Evolutionary conservation across 1,140 invertebrate species (phyloP).

Genomic region (Micrasema minimum): DNA sequence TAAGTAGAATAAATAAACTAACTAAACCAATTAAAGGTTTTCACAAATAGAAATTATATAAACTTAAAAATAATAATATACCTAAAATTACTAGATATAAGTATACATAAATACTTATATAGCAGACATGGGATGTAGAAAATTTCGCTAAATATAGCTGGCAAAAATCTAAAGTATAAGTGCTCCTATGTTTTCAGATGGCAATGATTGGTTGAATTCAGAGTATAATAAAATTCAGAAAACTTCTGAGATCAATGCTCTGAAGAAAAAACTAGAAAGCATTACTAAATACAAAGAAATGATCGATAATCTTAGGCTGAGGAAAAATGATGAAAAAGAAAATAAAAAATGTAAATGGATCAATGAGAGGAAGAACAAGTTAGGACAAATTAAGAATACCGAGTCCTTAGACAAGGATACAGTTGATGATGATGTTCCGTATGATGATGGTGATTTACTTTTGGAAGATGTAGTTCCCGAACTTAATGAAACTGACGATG

Average conservation of each 20-base stretch:
- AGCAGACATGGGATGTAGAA: no score
- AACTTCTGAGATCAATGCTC: conserved; percentile 64
- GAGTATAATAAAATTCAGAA: conserved; percentile 74
- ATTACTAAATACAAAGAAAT: conserved; percentile 69
- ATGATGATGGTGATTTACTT: conserved; percentile 59
- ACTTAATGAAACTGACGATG: conserved; percentile 56
- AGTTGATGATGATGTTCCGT: conserved; percentile 55
- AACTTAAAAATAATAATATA: no score
- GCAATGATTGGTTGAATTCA: conserved; percentile 74
- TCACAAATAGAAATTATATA: no score
- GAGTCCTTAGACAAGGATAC: conserved; percentile 55
- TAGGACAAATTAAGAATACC: conserved; percentile 55
- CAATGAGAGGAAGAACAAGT: conserved; percentile 53
- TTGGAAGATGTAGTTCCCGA: conserved; percentile 51
- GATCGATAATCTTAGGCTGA: conserved; percentile 64
- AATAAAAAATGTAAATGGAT: conserved; percentile 52
- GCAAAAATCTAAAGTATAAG: no score
- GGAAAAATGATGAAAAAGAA: conserved; percentile 61
- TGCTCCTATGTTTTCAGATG: conserved; percentile 54
- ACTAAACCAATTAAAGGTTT: no score
- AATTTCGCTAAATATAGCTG: no score
- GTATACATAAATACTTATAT: no score
- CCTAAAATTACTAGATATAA: no score
- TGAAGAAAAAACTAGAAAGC: conserved; percentile 69
- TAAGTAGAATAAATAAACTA: no score